Evolutionary conservation across 2,113 vertebrate genomes (phyloP).

Genomic region (Catharus fuscescens): DNA sequence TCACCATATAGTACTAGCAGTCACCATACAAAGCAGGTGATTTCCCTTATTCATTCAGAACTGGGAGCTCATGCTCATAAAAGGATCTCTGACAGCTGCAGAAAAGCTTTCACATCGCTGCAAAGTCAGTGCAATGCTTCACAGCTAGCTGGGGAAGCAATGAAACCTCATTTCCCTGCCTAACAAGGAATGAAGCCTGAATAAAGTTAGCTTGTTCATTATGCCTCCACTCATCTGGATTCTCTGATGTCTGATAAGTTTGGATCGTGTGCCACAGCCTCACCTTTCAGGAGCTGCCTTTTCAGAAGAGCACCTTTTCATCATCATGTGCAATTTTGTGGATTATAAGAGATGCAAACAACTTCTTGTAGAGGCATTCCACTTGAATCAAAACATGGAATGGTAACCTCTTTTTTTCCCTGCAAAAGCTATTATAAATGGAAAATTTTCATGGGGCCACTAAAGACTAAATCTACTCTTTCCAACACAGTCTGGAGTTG

Average conservation of each 20-base stretch:
- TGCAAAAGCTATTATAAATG: background rate
- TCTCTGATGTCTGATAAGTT: slow-evolving; percentile 2
- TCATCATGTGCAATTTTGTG: background rate
- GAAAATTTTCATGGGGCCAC: background rate
- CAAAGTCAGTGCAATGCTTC: background rate
- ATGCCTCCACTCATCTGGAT: background rate
- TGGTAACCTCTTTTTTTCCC: background rate
- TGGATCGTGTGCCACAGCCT: background rate
- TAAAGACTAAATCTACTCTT: background rate
- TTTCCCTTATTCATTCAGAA: background rate
- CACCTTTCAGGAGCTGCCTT: background rate
- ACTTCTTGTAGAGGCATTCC: background rate
- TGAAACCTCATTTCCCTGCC: slow-evolving; percentile 23
- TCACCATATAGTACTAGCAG: background rate
- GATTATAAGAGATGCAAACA: background rate
- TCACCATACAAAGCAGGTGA: background rate
- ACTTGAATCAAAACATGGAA: background rate
- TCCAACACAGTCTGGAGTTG: background rate
- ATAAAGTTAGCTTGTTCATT: background rate
- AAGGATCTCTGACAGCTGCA: background rate
- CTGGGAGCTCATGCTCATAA: background rate
- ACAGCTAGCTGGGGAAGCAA: slow-evolving; percentile 12
- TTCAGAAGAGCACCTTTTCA: background rate
- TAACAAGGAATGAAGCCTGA: background rate
- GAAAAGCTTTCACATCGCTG: background rate